Conservation (phyloP, 64 coral and sea anemone species). For the Montipora capricornis region DNA sequence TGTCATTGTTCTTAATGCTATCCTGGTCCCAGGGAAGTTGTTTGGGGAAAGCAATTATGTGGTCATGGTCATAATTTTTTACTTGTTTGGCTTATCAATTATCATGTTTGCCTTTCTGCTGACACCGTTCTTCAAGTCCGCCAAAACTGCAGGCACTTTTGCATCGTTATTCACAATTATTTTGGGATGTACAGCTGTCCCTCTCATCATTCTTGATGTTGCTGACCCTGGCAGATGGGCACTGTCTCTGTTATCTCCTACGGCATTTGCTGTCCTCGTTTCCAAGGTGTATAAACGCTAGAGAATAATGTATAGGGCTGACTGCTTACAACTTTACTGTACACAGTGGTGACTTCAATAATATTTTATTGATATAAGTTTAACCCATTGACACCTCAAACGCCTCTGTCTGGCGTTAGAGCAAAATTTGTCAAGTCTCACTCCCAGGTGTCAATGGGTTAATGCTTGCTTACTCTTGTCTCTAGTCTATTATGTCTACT, state of each 20-base stretch:
- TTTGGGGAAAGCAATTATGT: slow-evolving; percentile 76
- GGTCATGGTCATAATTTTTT: slow-evolving; percentile 83
- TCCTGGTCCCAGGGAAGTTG: slow-evolving; percentile 53
- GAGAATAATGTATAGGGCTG: not conserved
- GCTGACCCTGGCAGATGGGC: slow-evolving; percentile 66
- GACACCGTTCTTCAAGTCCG: slow-evolving; percentile 81
- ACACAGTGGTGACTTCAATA: too few species aligned
- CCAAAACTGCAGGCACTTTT: slow-evolving; percentile 84
- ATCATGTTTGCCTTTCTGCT: slow-evolving; percentile 80
- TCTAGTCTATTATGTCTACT: too few species aligned
- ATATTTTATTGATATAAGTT: too few species aligned
- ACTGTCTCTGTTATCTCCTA: slow-evolving; percentile 78
- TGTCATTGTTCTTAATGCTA: slow-evolving; percentile 65
- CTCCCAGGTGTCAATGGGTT: too few species aligned
- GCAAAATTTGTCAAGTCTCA: too few species aligned
- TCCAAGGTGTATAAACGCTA: slow-evolving; percentile 8
- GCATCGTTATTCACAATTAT: slow-evolving; percentile 36
- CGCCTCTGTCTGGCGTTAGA: too few species aligned
- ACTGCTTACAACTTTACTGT: too few species aligned
- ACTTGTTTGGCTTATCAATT: slow-evolving; percentile 75
- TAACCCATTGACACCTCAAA: too few species aligned
- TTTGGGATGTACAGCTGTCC: slow-evolving; percentile 71
- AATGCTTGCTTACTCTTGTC: too few species aligned
- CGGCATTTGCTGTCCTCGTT: slow-evolving; percentile 75
- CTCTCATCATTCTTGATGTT: slow-evolving; percentile 39